Conservation (phyloP, 2,888 invertebrate species). For the Hirtodrosophila histrioides region DNA sequence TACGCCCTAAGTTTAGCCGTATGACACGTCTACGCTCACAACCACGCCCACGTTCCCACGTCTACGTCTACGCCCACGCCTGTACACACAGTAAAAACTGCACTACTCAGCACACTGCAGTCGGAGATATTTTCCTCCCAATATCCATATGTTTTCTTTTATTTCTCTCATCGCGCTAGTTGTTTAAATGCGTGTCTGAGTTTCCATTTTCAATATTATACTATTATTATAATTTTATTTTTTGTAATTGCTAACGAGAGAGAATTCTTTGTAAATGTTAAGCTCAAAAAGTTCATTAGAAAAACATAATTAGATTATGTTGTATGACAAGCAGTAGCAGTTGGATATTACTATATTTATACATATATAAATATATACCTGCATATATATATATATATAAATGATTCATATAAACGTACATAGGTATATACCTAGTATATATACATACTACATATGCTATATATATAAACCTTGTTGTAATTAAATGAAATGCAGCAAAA, state of each 20-base stretch:
- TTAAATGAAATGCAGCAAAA: conserved; percentile 47
- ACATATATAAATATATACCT: conserved; percentile 49
- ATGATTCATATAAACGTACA: conserved; percentile 56
- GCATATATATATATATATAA: not conserved
- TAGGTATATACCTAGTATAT: conserved; percentile 62
- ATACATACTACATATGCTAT: conserved; percentile 53
- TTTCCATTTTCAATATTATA: conserved; percentile 43
- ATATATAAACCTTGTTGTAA: conserved; percentile 77
- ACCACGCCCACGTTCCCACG: conserved; percentile 1
- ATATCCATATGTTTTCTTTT: conserved; percentile 8
- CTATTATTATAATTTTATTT: conserved; percentile 51
- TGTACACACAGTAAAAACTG: conserved; percentile 23
- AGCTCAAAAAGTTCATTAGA: conserved; percentile 78
- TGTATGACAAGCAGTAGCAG: conserved; percentile 71
- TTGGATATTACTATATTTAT: conserved; percentile 65
- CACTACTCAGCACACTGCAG: conserved; percentile 38
- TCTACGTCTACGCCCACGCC: conserved; percentile 17
- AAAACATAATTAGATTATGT: conserved; percentile 78
- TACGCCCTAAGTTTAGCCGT: conserved; percentile 46
- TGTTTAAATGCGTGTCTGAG: conserved; percentile 42
- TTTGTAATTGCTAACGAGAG: conserved; percentile 57
- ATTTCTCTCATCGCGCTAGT: conserved; percentile 43
- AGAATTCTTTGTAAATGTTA: conserved; percentile 77
- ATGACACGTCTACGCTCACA: conserved; percentile 17
- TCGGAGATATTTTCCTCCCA: conserved; percentile 8